Evolutionary conservation across 2,888 invertebrate genomes (phyloP).

Genomic region (Bugula neritina): DNA sequence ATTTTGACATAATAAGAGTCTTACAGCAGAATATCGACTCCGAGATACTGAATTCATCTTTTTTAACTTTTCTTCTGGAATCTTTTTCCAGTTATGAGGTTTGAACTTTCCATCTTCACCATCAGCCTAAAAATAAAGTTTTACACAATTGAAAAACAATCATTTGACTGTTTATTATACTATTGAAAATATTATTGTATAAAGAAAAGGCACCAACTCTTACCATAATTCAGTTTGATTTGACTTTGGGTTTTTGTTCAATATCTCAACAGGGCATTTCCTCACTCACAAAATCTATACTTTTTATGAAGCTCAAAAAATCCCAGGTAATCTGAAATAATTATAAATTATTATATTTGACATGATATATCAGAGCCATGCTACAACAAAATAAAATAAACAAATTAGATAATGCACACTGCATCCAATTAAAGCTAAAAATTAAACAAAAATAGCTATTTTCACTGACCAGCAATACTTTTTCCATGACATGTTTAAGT

Average conservation of each 20-base stretch:
- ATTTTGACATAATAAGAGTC: too few species aligned
- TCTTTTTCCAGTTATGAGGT: conserved; percentile 36
- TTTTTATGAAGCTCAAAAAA: too few species aligned
- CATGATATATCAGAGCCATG: too few species aligned
- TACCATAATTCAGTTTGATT: neutral
- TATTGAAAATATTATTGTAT: neutral
- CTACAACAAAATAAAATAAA: too few species aligned
- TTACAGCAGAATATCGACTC: conserved; percentile 27
- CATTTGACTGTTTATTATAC: neutral
- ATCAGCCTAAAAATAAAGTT: conserved; percentile 1
- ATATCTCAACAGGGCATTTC: neutral
- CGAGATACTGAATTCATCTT: conserved; percentile 33
- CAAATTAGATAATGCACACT: too few species aligned
- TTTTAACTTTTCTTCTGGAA: conserved; percentile 35
- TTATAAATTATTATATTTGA: too few species aligned
- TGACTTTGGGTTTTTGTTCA: neutral
- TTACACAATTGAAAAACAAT: neutral
- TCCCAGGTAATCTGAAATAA: too few species aligned
- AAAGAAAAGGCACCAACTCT: neutral
- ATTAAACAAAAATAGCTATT: too few species aligned
- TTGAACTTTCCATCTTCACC: conserved; percentile 34
- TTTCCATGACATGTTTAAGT: too few species aligned
- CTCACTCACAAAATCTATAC: too few species aligned
- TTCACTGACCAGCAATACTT: too few species aligned
- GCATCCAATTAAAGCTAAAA: too few species aligned